Evolutionary conservation across 2,113 vertebrate species (phyloP).

Genomic region (Caranx ignobilis): DNA sequence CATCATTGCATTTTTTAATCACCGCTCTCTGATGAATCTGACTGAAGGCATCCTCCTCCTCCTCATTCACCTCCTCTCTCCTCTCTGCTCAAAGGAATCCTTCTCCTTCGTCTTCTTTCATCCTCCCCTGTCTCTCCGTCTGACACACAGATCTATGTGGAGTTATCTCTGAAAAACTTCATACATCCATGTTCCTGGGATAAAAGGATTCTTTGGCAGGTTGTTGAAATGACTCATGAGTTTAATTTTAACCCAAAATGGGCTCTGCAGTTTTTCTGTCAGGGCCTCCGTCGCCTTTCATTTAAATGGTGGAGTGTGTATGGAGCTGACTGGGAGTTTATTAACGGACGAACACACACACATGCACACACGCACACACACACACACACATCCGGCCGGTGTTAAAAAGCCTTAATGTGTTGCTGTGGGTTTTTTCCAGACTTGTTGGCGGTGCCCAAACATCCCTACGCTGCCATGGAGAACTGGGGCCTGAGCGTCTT

Average conservation of each 20-base stretch:
- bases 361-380: too few relatives aligned
- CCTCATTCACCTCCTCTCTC: not conserved
- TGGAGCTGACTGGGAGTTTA: conserved; percentile 7
- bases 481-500: conserved; percentile 81
- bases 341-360: conserved; percentile 11
- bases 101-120: not conserved
- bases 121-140: not conserved
- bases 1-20: conserved; percentile 9
- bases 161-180: conserved; percentile 26
- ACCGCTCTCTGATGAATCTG: conserved; percentile 6
- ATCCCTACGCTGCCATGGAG: conserved; percentile 81
- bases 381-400: not conserved
- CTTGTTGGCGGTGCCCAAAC: conserved; percentile 78
- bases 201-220: conserved; percentile 62
- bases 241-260: conserved; percentile 70
- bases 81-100: not conserved
- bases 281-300: conserved; percentile 1
- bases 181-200: conserved; percentile 48
- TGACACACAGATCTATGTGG: conserved; percentile 12
- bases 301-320: conserved; percentile 30
- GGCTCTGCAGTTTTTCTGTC: conserved; percentile 55
- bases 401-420: conserved; percentile 19
- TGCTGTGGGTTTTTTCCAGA: conserved; percentile 58
- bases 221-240: conserved; percentile 73
- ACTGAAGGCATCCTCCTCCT: conserved; percentile 12